Percentiles rank a stretch among this genome's conserved stretches.
These are phyloP conservation scores for Trinectes maculatus DNA, from an alignment of 2,113 vertebrate species.

Conservation along the genomic window DNA sequence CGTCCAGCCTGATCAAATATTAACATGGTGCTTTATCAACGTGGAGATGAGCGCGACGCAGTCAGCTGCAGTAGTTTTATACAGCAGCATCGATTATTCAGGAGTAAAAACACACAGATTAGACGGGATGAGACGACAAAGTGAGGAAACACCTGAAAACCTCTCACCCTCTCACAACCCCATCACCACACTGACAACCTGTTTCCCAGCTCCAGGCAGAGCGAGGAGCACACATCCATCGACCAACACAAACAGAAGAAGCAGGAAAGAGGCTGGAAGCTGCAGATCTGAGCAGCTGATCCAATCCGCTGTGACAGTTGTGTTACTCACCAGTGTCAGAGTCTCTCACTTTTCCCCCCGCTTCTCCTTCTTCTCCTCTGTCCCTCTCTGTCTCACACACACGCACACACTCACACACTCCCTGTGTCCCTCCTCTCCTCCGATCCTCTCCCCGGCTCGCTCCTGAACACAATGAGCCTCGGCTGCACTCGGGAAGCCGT, in stretches of 20 bases:
- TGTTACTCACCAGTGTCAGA: constrained; percentile 80
- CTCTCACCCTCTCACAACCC: constrained; percentile 35
- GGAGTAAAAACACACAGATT: constrained; percentile 28
- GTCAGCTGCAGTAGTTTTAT: constrained; percentile 30
- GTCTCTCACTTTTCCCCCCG: constrained; percentile 65
- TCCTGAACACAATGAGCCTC: constrained; percentile 79
- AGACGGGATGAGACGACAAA: too few species aligned
- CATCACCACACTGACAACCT: constrained; percentile 61
- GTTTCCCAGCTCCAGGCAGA: constrained; percentile 56
- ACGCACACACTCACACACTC: constrained; percentile 9
- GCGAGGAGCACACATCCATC: constrained; percentile 36
- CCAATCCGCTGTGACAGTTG: constrained; percentile 58
- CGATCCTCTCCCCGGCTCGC: constrained; percentile 74
- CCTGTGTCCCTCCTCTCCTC: neutral
- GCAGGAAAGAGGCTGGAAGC: constrained; percentile 46
- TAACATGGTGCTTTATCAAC: constrained; percentile 69
- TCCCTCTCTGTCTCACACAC: constrained; percentile 14
- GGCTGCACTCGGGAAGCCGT: constrained; percentile 74
- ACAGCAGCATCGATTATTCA: constrained; percentile 32
- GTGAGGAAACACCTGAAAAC: too few species aligned
- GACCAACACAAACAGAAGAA: constrained; percentile 47
- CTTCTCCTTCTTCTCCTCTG: constrained; percentile 36
- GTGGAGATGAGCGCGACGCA: constrained; percentile 57
- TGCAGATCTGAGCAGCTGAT: constrained; percentile 44
- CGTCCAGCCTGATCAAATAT: constrained; percentile 74